Conservation (phyloP, 2,113 vertebrate genomes). For the Psittacara wagleri region DNA sequence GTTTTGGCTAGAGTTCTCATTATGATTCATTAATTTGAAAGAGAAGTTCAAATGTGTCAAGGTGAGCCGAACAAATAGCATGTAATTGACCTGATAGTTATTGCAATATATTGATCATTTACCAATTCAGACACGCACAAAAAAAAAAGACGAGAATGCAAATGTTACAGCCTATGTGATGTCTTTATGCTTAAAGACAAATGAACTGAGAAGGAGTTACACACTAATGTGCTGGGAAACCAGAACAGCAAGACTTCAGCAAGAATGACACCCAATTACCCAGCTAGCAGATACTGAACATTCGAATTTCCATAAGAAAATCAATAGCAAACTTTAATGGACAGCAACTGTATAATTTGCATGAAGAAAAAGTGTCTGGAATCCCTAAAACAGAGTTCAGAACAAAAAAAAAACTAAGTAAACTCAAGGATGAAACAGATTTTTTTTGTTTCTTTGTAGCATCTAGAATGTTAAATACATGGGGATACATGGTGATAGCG, state of each 20-base stretch:
- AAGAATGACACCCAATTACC: neutral
- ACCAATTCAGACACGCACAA: neutral
- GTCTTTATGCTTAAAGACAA: neutral
- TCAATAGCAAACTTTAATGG: neutral
- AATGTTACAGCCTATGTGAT: neutral
- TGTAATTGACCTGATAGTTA: neutral
- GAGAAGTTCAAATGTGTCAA: neutral
- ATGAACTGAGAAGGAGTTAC: neutral
- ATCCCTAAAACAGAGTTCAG: neutral
- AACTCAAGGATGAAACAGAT: neutral
- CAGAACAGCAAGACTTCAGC: neutral
- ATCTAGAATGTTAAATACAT: neutral
- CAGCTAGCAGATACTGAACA: neutral
- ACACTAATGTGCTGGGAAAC: neutral
- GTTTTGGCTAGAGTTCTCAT: neutral
- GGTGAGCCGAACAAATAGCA: neutral
- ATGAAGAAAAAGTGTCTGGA: neutral
- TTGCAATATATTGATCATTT: neutral
- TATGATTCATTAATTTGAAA: neutral
- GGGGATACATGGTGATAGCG: neutral
- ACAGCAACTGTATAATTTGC: neutral
- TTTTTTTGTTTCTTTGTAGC: neutral
- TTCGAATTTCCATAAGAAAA: neutral
- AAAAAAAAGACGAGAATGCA: neutral
- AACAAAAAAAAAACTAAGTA: neutral